A percentile compares a stretch with the other conserved stretches of the same genome.
These are phyloP conservation scores for Cassiopea xamachana DNA, from an alignment of 30 jellyfish, hydroid and myxozoan genomes.

Conservation along the genomic window DNA sequence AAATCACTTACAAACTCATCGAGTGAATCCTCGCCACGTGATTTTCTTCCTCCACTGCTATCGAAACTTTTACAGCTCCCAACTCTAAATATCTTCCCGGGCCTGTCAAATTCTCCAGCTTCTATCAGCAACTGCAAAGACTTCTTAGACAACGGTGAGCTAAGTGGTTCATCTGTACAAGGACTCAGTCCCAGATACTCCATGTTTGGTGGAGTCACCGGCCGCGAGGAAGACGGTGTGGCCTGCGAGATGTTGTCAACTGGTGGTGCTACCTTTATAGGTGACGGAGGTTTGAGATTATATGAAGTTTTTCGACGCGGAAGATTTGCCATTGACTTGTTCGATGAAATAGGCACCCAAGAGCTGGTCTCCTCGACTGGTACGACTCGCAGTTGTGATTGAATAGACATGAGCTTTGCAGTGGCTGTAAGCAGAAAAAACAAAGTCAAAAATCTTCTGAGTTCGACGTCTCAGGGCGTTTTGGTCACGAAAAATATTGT, in stretches of 20 bases:
- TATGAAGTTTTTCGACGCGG: conserved; percentile 51
- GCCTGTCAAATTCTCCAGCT: conserved; percentile 43
- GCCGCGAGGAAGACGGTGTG: conserved; percentile 30
- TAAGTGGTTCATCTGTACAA: conserved; percentile 7
- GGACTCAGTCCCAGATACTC: conserved; percentile 78
- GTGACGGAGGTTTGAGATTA: conserved; percentile 25
- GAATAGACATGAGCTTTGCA: conserved; percentile 64
- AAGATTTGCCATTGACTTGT: conserved; percentile 47
- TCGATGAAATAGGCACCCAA: conserved; percentile 21
- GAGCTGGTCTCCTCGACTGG: conserved; percentile 42
- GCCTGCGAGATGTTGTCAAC: conserved; percentile 33
- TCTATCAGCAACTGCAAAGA: conserved; percentile 33
- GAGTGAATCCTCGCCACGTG: conserved; percentile 37
- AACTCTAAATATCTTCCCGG: conserved; percentile 42
- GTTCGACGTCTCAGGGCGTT: not conserved
- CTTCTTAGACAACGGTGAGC: conserved; percentile 30
- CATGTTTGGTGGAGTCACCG: conserved; percentile 79
- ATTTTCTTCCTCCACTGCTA: not conserved
- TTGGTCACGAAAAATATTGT: no score
- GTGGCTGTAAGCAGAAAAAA: conserved; percentile 34
- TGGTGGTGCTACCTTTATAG: conserved; percentile 11
- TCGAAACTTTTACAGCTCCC: conserved; percentile 65
- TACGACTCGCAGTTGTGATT: conserved; percentile 72
- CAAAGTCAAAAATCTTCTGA: not conserved
- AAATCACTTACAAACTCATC: conserved; percentile 80